A percentile compares a stretch with the other conserved stretches of the same genome.
These are phyloP conservation scores for Orthonyx spaldingii DNA, from an alignment of 2,113 vertebrate species.

Conservation along the genomic window DNA sequence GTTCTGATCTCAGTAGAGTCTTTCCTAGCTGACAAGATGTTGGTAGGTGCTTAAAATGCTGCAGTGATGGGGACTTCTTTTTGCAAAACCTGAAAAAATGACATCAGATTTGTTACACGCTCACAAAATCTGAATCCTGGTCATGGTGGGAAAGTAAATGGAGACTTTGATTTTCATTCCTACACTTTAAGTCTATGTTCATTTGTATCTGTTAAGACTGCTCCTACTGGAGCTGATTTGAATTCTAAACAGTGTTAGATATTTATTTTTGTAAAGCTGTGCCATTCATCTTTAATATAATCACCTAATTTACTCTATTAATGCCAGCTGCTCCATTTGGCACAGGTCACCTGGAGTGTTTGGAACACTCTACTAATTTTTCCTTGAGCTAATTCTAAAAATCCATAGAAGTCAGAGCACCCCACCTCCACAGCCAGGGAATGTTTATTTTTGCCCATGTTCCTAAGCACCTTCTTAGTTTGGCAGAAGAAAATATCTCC, in stretches of 20 bases:
- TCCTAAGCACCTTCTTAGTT: background rate
- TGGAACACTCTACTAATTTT: slow-evolving; percentile 30
- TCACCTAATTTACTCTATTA: slow-evolving; percentile 56
- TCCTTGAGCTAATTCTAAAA: slow-evolving; percentile 44
- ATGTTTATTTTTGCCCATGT: background rate
- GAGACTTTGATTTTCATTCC: slow-evolving; percentile 12
- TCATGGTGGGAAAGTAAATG: background rate
- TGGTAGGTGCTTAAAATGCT: background rate
- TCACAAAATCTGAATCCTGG: background rate
- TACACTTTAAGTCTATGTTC: background rate
- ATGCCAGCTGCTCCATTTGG: slow-evolving; percentile 60
- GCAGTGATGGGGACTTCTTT: background rate
- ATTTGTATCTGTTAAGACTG: background rate
- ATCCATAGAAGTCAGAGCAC: background rate
- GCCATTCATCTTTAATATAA: slow-evolving; percentile 58
- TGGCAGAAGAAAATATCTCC: background rate
- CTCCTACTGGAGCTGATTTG: slow-evolving; percentile 22
- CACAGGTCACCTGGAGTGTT: slow-evolving; percentile 28
- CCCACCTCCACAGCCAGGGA: background rate
- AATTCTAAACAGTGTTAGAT: slow-evolving; percentile 14
- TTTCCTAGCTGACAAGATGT: background rate
- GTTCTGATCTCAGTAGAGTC: background rate
- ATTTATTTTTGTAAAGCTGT: slow-evolving; percentile 45
- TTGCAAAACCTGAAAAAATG: background rate
- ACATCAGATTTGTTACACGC: background rate